These are phyloP conservation scores for Megalurothrips usitatus DNA, from an alignment of 2,888 invertebrate genomes.

Conservation along the genomic window DNA sequence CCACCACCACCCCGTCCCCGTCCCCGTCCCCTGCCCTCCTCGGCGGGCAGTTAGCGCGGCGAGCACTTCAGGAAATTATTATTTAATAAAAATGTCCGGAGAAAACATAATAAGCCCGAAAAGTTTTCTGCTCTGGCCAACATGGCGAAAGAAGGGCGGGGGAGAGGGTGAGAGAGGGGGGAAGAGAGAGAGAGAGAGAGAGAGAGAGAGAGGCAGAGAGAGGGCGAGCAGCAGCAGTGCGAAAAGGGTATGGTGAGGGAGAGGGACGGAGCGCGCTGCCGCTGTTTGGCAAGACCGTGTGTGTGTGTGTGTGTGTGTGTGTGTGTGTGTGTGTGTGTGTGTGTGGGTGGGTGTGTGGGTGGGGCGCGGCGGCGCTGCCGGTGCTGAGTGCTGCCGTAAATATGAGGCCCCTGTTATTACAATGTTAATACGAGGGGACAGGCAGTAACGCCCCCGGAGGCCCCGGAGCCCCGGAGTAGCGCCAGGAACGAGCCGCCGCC, in stretches of 20 bases:
- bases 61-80: conserved; percentile 18
- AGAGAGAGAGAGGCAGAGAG: no score
- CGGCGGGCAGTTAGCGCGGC: conserved; percentile 9
- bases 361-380: background rate
- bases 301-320: background rate
- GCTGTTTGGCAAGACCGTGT: no score
- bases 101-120: conserved; percentile 21
- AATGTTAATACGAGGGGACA: conserved; percentile 23
- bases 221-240: background rate
- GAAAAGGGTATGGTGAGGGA: no score
- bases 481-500: no score
- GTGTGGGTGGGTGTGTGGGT: background rate
- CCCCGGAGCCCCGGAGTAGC: no score
- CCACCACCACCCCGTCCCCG: background rate
- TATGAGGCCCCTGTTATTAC: conserved; percentile 20
- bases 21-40: background rate
- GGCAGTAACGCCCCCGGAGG: background rate
- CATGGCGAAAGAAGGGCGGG: background rate
- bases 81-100: conserved; percentile 24
- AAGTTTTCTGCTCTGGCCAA: background rate
- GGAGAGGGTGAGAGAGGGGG: background rate
- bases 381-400: conserved; percentile 26
- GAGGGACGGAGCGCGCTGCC: no score
- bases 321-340: background rate
- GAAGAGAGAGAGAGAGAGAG: background rate